Evolutionary conservation across 1,140 invertebrate species (phyloP), one percentile per base, ranked within the genome.

Genomic region (Paramacrobiotus metropolitanus): DNA sequence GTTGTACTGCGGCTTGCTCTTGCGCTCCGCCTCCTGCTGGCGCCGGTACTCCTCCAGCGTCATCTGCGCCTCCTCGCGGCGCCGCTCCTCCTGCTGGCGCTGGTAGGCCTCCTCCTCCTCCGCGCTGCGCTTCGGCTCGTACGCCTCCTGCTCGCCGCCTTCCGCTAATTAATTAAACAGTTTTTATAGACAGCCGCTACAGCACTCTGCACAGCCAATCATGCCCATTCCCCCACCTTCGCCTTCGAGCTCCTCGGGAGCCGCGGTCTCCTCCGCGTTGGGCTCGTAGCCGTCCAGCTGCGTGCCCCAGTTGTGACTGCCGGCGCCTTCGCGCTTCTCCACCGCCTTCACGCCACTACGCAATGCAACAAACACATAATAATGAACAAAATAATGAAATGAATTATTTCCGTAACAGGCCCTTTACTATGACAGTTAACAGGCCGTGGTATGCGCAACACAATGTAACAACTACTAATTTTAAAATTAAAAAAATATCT

Each of bases 291-390:
- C 30, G 75, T 92, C 87, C 71, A 86, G 87, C 66, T 88, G 80
- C 59, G 83, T 87, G 67, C 90, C 90, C 90, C 91, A 94, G 73
- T 94, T 95, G 74, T 89, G 86, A 67, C 87, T 82, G 62, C 90
- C 91, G 76, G 80, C 83, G 70, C 89, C 91, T 70, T 94, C 89
- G 66, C 85, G 82, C 75, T 95, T 94, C 69, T 94, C 89, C 66
- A 89, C 78, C 63, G 87, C 79, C 76, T 94, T 94, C 61, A 94
- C 83, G 70, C 90, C 87, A 73, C 83, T 85, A 67, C 68, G 67
- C 62, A 62, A 67, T 68, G 67, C 62, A 62, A 66, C 61, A 31
- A 30, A 30, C 29, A 31, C 30, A 59, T 62, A 31, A 21, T 21
- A 44, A 15, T 62, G 29, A 20, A 44, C 31, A 31, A 63, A 21